These are phyloP conservation scores for Pteronura brasiliensis DNA, from an alignment of 2,113 vertebrate species.

Conservation along the genomic window DNA sequence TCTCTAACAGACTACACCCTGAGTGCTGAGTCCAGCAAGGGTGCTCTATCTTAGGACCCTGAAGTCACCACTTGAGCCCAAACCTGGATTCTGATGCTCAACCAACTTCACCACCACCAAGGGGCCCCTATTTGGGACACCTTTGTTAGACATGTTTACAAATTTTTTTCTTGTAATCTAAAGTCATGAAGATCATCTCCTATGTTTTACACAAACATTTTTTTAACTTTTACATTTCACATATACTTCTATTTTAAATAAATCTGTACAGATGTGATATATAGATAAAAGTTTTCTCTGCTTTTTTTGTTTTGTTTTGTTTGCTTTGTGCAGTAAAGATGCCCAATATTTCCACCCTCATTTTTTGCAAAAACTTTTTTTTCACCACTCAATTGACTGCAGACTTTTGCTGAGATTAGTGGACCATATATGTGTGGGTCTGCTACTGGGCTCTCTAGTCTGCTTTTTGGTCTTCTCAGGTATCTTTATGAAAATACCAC, in stretches of 20 bases:
- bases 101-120: no score
- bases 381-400: not conserved
- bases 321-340: not conserved
- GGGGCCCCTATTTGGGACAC: no score
- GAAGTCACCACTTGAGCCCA: not conserved
- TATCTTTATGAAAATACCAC: not conserved
- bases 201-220: not conserved
- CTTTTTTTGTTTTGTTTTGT: no score
- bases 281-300: not conserved
- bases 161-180: not conserved
- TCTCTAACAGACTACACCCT: no score
- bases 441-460: not conserved
- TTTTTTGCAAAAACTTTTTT: no score
- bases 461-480: not conserved
- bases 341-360: not conserved
- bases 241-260: not conserved
- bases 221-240: not conserved
- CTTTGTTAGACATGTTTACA: not conserved
- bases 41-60: not conserved
- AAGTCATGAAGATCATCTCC: not conserved
- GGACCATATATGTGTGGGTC: not conserved
- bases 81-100: no score
- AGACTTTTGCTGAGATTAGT: not conserved
- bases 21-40: not conserved
- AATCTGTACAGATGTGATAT: not conserved